Base-by-base conservation (phyloP, 2,888 invertebrate species). In the Orchesellides sinensis region DNA sequence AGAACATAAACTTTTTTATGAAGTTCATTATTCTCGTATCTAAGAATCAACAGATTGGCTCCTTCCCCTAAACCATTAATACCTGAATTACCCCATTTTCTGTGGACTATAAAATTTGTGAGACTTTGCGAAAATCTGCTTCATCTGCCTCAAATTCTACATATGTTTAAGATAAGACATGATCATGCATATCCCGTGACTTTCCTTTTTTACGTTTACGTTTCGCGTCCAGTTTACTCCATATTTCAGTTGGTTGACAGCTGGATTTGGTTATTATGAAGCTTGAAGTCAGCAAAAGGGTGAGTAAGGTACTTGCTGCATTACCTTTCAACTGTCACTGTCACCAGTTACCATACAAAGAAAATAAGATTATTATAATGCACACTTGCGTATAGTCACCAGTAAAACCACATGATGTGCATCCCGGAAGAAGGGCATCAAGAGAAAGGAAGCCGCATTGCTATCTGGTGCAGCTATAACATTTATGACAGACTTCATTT, bases 1-100 rank as follows among this genome's bases (percentile, higher is more conserved):
- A 12, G 45, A 27, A n/a, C 56, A 77, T 77, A 77, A 77, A 77
- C 29, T 29, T 77, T n/a, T 77, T 77, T 77, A 77, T 77, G 77
- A 77, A 77, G 49, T 77, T 77, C 77, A 77, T 59, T 77, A 77
- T 77, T 68, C 77, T 68, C n/a, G n/a, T 56, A 77, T 68, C 52
- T 52, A 45, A 66, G 68, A 70, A 49, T 59, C 45, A 77, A 68
- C 77, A 77, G 68, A 77, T 77, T 77, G 77, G 77, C 59, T 75
- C 54, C 74, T 77, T 77, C 77, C 59, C 29, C 47, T 17, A n/a
- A 32, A 25, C 54, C 52, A 70, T 70, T 70, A 70, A 70, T 70
- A 70, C 70, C 70, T 70, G 70, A 70, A 70, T 56, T 66, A 75
- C 35, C 74, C 75, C 27, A 66, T 75, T 75, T 65, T 66, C 75